Percentiles rank a stretch among this genome's conserved stretches.
Evolutionary conservation across 2,113 vertebrate species (phyloP).

Genomic region (Callospermophilus lateralis): DNA sequence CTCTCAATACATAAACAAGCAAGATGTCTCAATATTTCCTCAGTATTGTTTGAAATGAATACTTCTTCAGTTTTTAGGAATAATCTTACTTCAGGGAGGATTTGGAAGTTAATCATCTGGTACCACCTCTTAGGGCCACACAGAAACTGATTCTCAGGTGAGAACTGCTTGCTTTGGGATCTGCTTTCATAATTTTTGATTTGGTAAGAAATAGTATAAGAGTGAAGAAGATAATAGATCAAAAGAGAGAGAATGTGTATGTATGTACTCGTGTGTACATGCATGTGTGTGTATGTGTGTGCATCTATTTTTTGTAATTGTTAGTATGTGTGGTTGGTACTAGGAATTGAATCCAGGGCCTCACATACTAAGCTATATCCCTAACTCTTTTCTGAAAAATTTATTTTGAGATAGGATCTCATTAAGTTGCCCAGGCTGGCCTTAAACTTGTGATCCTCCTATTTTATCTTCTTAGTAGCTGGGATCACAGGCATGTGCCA

Average conservation of each 20-base stretch:
- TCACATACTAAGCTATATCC: too few species aligned
- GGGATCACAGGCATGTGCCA: too few species aligned
- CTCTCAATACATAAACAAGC: not conserved
- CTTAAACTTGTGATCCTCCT: too few species aligned
- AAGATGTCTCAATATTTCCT: conserved; percentile 1
- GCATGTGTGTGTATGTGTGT: too few species aligned
- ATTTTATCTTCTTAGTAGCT: too few species aligned
- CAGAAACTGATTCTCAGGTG: not conserved
- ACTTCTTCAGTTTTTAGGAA: not conserved
- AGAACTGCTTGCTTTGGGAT: not conserved
- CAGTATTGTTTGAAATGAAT: not conserved
- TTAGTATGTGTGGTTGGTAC: too few species aligned
- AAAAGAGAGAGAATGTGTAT: not conserved
- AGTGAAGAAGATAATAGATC: not conserved
- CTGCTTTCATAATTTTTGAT: conserved; percentile 33
- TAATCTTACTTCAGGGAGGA: not conserved
- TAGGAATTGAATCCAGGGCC: too few species aligned
- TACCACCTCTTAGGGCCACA: not conserved
- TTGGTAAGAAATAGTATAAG: conserved; percentile 5
- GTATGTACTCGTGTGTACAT: too few species aligned
- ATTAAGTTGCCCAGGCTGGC: too few species aligned
- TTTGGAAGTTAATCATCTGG: conserved; percentile 41
- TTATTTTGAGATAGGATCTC: too few species aligned
- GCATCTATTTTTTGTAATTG: too few species aligned
- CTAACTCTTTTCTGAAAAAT: too few species aligned